Evolutionary conservation across 2,797 vertebrate species (phyloP).

Genomic region (Taeniopygia guttata): DNA sequence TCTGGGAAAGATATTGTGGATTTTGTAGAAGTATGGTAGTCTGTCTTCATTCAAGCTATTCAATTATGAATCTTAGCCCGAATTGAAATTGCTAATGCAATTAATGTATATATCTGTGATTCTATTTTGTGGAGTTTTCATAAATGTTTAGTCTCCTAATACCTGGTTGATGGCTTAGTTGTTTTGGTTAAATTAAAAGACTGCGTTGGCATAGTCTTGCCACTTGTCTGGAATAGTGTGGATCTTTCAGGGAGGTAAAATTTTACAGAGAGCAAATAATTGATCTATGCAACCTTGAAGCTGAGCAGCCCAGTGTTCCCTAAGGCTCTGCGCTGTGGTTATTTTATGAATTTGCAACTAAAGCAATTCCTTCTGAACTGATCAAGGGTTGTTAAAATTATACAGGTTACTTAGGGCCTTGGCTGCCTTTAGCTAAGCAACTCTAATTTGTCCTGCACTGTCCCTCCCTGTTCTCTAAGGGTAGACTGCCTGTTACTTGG

Average conservation of each 20-base stretch:
- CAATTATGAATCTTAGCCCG: neutral
- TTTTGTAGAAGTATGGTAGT: neutral
- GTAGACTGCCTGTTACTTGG: neutral
- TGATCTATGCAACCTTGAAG: neutral
- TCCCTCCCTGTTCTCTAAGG: neutral
- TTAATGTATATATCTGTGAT: neutral
- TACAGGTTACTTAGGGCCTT: neutral
- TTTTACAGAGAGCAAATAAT: neutral
- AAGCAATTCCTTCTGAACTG: neutral
- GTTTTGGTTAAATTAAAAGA: neutral
- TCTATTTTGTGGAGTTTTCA: neutral
- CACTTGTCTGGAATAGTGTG: neutral
- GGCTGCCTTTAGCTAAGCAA: neutral
- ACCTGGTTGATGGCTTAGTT: neutral
- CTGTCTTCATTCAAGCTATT: neutral
- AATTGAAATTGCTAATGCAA: neutral
- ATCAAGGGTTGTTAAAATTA: neutral
- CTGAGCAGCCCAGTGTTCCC: neutral
- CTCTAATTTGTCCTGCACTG: neutral
- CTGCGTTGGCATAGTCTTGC: neutral
- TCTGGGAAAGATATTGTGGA: neutral
- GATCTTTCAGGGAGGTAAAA: neutral
- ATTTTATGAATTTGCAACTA: neutral
- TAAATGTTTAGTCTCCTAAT: neutral
- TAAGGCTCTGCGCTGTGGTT: neutral